Conservation (phyloP, 1,140 invertebrate genomes). For the Monomorium pharaonis region DNA sequence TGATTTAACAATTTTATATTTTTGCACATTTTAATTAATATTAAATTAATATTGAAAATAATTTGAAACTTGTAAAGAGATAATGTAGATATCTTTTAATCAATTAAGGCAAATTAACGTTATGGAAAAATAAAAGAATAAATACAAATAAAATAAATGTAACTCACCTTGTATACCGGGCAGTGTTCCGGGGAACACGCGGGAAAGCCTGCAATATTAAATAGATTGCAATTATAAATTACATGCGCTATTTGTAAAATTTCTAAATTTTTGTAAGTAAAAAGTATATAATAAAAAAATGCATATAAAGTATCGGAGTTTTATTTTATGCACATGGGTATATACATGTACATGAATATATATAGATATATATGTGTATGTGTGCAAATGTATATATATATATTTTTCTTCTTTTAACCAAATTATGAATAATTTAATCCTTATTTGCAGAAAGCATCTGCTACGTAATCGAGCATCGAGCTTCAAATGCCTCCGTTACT, state of each 20-base stretch:
- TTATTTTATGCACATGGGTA: too few relatives aligned
- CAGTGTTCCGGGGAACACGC: constrained; percentile 85
- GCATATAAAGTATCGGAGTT: not conserved
- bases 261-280: not conserved
- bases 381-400: too few relatives aligned
- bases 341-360: too few relatives aligned
- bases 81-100: not conserved
- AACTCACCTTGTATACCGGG: constrained; percentile 85
- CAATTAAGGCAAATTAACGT: not conserved
- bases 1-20: not conserved
- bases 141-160: not conserved
- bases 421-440: constrained; percentile 9
- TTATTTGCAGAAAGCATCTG: too few relatives aligned
- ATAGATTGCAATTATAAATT: not conserved
- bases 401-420: not conserved
- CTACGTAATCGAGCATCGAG: too few relatives aligned
- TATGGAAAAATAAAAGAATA: not conserved
- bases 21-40: not conserved
- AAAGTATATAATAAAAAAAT: not conserved
- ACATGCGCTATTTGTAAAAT: not conserved
- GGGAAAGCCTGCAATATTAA: constrained; percentile 82
- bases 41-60: not conserved
- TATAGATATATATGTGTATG: not conserved
- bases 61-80: not conserved
- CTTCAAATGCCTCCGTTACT: too few relatives aligned